Base-by-base conservation (phyloP, 2,888 invertebrate species). In the Ethmia dodecea region DNA sequence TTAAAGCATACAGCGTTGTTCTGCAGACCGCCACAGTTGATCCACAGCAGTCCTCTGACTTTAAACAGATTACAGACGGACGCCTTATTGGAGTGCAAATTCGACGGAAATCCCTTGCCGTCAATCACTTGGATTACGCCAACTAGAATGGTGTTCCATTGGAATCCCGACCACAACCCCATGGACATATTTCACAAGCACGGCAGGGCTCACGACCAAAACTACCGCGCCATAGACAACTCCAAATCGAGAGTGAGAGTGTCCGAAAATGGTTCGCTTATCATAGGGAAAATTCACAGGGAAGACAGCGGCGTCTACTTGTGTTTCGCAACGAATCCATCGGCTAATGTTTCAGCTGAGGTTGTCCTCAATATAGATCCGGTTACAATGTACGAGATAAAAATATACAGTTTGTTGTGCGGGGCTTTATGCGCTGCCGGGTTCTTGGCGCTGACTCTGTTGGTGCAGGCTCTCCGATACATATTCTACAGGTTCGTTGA, bases 81-180 rank as follows among this genome's bases (percentile, higher is more conserved):
- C 38, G 94, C 93, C 1, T 73, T 92, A 11, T 76, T 97, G 18
- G 91, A 93, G 57, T 97, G 96, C 74, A 89, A 89, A 42, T 93
- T 91, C 60, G 87, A 88, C 16, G 94, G 94, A 1, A 92, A 93
- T 61, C 95, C 95, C 0, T 76, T 88, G 25, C 94, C 95, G 1
- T 92, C 93, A 29, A 88, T 96, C 33, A 93, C 93, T 8, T 97
- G 97, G 97, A 90, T 94, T 15, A 95, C 95, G 1, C 94, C 94
- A 2, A 89, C 87, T 0, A 87, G 91, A 33, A 86, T 90, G 55
- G 89, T 93, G 11, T 89, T 90, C 52, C 93, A 94, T 43, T 94
- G 94, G 91, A 93, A 92, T 66, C 93, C 93, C 0, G 93, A 94
- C 53, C 89, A 90, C 0, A 79, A 71, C 8, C 84, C 89, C 22